A percentile compares a stretch with the other conserved stretches of the same genome.
phyloP scores from a whole-genome alignment of 2,113 vertebrate species.

The Stictonetta naevosa region DNA sequence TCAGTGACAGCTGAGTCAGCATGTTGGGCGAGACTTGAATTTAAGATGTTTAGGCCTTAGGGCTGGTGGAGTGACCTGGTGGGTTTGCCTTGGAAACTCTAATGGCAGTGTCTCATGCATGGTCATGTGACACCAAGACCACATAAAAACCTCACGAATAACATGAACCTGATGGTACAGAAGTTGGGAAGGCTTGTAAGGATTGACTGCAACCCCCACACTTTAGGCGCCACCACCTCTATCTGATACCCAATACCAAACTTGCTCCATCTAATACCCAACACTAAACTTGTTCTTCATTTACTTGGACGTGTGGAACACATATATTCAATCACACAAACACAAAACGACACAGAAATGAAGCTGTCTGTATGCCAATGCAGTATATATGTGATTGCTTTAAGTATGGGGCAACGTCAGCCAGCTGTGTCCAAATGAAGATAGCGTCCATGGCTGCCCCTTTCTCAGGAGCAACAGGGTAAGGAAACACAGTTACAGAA shows the following conservation, averaged over 20 bases:
- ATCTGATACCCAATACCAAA: neutral
- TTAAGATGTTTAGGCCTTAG: neutral
- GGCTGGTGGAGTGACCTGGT: neutral
- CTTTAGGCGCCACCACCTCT: neutral
- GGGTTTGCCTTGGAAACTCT: neutral
- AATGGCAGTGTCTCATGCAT: rapidly evolving
- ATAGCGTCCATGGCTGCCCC: neutral
- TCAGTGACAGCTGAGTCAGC: slow-evolving; percentile 1
- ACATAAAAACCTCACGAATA: neutral
- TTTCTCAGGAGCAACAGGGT: neutral
- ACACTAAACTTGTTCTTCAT: neutral
- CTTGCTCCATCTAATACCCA: neutral
- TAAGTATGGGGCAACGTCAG: neutral
- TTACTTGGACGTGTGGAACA: neutral
- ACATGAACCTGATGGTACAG: neutral
- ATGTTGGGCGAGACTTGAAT: rapidly evolving
- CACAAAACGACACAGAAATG: neutral
- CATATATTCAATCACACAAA: neutral
- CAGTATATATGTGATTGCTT: neutral
- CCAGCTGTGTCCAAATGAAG: rapidly evolving
- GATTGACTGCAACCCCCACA: neutral
- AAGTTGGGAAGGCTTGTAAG: neutral
- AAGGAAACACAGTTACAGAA: neutral
- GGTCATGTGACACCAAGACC: neutral
- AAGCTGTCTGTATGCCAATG: rapidly evolving